These are phyloP conservation scores for Aporophyla nigra DNA, from an alignment of 2,888 invertebrate species.

Conservation along the genomic window DNA sequence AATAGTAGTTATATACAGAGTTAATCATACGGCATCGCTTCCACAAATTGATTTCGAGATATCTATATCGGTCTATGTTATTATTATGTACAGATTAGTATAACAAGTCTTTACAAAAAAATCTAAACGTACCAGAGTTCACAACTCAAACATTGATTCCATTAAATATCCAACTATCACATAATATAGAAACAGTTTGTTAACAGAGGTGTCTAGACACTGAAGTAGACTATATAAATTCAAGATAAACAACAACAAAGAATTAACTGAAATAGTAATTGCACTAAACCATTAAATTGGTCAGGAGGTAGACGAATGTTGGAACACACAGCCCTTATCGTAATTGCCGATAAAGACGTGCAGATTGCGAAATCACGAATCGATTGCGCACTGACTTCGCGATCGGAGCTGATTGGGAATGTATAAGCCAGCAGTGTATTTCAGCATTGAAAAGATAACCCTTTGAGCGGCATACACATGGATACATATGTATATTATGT, in stretches of 20 bases:
- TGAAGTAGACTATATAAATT: slow-evolving; percentile 64
- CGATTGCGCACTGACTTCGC: slow-evolving; percentile 27
- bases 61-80: slow-evolving; percentile 56
- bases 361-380: slow-evolving; percentile 18
- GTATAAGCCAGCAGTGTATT: slow-evolving; percentile 52
- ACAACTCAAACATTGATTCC: slow-evolving; percentile 64
- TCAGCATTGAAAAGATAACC: slow-evolving; percentile 36
- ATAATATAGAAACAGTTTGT: slow-evolving; percentile 62
- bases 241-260: slow-evolving; percentile 54
- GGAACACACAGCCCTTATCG: slow-evolving; percentile 46
- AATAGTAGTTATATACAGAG: slow-evolving; percentile 67
- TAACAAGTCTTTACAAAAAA: slow-evolving; percentile 59
- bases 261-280: slow-evolving; percentile 53
- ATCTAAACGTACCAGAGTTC: slow-evolving; percentile 59
- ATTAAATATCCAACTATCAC: slow-evolving; percentile 65
- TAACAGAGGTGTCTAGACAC: slow-evolving; percentile 60
- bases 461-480: slow-evolving; percentile 40
- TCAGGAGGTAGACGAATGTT: slow-evolving; percentile 72
- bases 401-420: slow-evolving; percentile 17
- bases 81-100: slow-evolving; percentile 52
- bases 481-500: slow-evolving; percentile 34
- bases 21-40: slow-evolving; percentile 51
- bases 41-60: slow-evolving; percentile 60
- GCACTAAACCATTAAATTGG: slow-evolving; percentile 69
- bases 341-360: not conserved